These are phyloP conservation scores for Sinella curviseta DNA, from an alignment of 1,140 invertebrate species.

Conservation along the genomic window DNA sequence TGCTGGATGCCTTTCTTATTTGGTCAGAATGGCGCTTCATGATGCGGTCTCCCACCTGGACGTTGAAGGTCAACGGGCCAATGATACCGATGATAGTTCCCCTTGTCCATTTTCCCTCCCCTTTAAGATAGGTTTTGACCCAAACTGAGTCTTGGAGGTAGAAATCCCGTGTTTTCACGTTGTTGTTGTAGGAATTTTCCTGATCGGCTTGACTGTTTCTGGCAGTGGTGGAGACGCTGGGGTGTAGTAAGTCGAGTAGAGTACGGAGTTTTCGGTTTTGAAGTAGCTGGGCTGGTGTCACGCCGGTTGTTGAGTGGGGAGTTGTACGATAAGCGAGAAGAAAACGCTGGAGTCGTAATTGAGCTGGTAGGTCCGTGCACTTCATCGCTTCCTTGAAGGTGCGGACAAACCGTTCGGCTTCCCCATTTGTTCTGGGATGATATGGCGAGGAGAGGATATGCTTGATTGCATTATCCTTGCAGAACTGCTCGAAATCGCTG, in stretches of 20 bases:
- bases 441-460: no score
- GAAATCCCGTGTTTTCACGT: neutral
- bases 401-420: neutral
- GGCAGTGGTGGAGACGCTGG: neutral
- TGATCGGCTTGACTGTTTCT: neutral
- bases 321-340: constrained; percentile 50
- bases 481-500: neutral
- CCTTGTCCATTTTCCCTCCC: no score
- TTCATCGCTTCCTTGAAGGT: no score
- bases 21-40: neutral
- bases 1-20: no score
- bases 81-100: no score
- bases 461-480: no score
- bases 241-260: no score
- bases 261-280: no score
- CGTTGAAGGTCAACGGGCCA: neutral
- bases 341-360: constrained; percentile 42
- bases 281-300: constrained; percentile 5
- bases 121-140: no score
- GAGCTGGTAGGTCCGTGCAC: no score
- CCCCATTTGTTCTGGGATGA: no score
- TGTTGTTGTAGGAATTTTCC: neutral
- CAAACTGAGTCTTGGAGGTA: no score
- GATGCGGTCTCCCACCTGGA: neutral
- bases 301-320: constrained; percentile 50